Evolutionary conservation across 1,140 invertebrate species (phyloP), one percentile per base, ranked within the genome.

Genomic region (Heliconius himera): DNA sequence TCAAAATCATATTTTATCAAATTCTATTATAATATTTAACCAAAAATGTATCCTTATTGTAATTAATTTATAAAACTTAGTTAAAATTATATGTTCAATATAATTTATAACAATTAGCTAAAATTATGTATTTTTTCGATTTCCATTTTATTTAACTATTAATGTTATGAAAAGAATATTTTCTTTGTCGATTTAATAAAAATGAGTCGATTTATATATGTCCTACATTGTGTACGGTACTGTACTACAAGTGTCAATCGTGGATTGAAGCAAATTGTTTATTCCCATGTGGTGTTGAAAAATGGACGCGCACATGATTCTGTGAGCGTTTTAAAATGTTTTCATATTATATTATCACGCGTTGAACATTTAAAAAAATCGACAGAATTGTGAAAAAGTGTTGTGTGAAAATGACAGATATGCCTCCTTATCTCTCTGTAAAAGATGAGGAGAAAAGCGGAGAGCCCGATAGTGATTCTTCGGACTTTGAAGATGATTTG

Each of bases 381-480:
- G 81, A 82, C 29, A 77, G 84, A 73, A 85, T 84, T 86, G 84
- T 84, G 80, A 87, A 77, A 84, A 84, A 88, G 88, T 90, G 84
- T 86, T 87, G 87, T 85, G 88, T 90, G 83, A 95, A 93, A 91
- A 95, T 95, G 93, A 93, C 91, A 91, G 91, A 94, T 81, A 95
- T 94, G 92, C 88, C 91, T 92, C 93, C 92, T 90, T 93, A 93
- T 92, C 90, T 93, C 84, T 84, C 87, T 76, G 86, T 86, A 79
- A 93, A 94, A 85, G 92, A 93, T 89, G 92, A 94, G 87, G 91
- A 94, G 83, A 88, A 96, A 79, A 96, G 97, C 94, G 97, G 98
- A 88, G 96, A 97, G 90, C 95, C 97, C 81, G 97, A 98, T 94
- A 96, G 96, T 88, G 97, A 98, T 94, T 96, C 96, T 74, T 96